Evolutionary conservation across 2,113 vertebrate species (phyloP).

Genomic region (Phalacrocorax brasilianus): DNA sequence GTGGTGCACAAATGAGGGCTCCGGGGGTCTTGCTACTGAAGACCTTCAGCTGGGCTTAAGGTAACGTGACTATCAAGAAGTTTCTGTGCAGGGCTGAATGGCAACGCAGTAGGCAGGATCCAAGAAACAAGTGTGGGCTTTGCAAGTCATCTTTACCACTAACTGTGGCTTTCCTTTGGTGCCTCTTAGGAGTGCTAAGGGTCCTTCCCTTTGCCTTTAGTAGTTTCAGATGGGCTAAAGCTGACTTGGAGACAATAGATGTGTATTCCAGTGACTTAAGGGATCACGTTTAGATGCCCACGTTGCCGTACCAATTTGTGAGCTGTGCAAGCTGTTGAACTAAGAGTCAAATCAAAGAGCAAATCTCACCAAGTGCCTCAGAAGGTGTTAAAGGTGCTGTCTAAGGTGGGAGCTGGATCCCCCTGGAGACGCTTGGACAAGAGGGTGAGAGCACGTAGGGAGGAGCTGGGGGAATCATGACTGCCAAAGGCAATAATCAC

Average conservation of each 20-base stretch:
- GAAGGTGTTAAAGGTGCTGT: background rate
- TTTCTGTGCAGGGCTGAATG: background rate
- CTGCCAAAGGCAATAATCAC: no score
- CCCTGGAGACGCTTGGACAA: no score
- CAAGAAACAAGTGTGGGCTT: accelerated
- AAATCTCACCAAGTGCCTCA: background rate
- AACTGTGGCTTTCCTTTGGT: background rate
- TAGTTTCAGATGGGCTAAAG: background rate
- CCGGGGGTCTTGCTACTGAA: background rate
- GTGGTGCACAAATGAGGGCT: accelerated
- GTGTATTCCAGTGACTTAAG: background rate
- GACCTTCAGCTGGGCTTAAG: accelerated
- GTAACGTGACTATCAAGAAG: background rate
- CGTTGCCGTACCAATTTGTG: accelerated
- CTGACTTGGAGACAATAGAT: background rate
- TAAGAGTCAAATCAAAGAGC: background rate
- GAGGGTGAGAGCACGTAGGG: no score
- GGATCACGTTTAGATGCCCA: background rate
- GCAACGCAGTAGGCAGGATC: accelerated
- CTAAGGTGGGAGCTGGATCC: no score
- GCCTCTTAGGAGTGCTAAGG: background rate
- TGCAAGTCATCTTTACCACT: background rate
- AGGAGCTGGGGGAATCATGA: no score
- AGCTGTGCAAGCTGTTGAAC: background rate
- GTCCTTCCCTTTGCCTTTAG: background rate